Conservation (phyloP, 2,888 invertebrate genomes). For the Euplagia quadripunctaria region DNA sequence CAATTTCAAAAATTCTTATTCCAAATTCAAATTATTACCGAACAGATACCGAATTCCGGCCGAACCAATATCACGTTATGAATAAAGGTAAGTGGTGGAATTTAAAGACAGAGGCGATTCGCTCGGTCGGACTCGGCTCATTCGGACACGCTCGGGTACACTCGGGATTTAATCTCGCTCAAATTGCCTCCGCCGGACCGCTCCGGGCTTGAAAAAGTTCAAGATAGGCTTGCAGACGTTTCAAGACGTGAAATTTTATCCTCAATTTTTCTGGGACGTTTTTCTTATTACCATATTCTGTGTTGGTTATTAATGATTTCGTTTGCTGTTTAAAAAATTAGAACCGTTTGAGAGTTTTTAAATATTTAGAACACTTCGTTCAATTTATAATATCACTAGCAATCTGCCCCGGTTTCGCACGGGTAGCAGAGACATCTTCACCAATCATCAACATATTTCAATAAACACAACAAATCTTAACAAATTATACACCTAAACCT, state of each 20-base stretch:
- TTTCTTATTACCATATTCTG: slow-evolving; percentile 56
- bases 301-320: slow-evolving; percentile 44
- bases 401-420: too few relatives aligned
- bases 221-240: slow-evolving; percentile 58
- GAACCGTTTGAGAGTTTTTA: background rate
- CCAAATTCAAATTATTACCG: slow-evolving; percentile 57
- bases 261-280: slow-evolving; percentile 54
- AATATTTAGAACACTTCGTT: background rate
- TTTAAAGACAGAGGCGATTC: slow-evolving; percentile 55
- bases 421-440: too few relatives aligned
- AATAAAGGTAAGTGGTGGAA: slow-evolving; percentile 58
- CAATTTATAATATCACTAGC: background rate
- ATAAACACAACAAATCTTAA: too few relatives aligned
- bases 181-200: slow-evolving; percentile 65
- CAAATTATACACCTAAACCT: too few relatives aligned
- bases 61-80: slow-evolving; percentile 59
- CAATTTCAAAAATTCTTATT: slow-evolving; percentile 52
- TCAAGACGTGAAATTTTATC: slow-evolving; percentile 57
- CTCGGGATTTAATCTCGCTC: slow-evolving; percentile 68
- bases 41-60: slow-evolving; percentile 54
- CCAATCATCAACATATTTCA: too few relatives aligned
- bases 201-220: slow-evolving; percentile 55
- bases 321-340: slow-evolving; percentile 25
- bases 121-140: slow-evolving; percentile 48
- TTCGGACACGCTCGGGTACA: slow-evolving; percentile 59